Base-by-base conservation (phyloP, 2,797 vertebrate species). In the Enteromius treurensis region DNA sequence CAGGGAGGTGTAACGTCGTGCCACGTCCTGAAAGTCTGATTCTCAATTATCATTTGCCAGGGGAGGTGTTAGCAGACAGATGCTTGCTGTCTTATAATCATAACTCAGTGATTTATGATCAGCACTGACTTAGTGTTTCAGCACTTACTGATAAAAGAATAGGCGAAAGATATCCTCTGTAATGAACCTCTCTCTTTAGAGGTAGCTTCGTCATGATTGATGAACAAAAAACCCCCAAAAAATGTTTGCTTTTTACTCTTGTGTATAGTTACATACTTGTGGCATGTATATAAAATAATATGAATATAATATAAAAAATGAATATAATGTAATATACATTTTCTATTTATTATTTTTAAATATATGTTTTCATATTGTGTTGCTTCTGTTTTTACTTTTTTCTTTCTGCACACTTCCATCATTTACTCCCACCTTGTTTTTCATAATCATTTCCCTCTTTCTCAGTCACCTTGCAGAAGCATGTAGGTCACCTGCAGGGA, bases 401-500 rank as follows among this genome's bases (percentile, higher is more conserved):
- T 8, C 10, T 13, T 53, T 51, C 32, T n/a, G 21, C 51, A 79
- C 34, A 32, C 55, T 84, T 78, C 74, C 49, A 49, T 65, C 26
- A 45, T 80, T 71, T 80, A 74, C 79, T 73, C 68, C 10, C 55
- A 45, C 77, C 64, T 82, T 77, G 65, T 76, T 68, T 82, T 85
- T 73, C 17, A 69, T 69, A 89, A 82, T 77, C 34, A 77, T 81
- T 81, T 87, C 78, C 51, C 15, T 76, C 71, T 87, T 87, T 87
- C 79, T 81, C 68, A 77, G 79, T 91, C 91, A 92, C 92, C 92
- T 91, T 87, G 75, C 79, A 87, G 88, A 84, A 42, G 76, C 65
- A 80, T 77, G 84, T 60, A 85, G 91, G 92, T 93, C 93, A 94
- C 90, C 90, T 91, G 89, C 87, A 90, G 91, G 76, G 84, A 86